phyloP scores from a whole-genome alignment of 1,140 invertebrate genomes.

The Caenorhabditis briggsae region DNA sequence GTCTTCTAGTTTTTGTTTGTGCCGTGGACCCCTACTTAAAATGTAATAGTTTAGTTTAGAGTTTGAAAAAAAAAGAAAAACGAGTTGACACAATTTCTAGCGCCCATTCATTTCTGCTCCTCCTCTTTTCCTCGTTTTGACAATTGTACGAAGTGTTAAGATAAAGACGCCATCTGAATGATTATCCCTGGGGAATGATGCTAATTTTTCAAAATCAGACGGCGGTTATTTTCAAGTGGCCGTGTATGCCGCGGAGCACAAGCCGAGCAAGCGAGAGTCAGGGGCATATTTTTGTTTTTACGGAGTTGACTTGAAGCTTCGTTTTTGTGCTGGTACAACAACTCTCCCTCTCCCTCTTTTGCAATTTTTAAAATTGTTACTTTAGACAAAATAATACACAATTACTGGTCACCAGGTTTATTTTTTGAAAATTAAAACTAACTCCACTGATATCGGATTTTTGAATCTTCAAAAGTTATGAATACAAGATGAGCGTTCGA shows the following conservation, averaged over 20 bases:
- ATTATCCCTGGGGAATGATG: constrained; percentile 53
- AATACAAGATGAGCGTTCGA: no score
- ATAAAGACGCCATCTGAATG: constrained; percentile 55
- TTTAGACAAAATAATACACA: neutral
- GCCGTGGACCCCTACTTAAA: constrained; percentile 38
- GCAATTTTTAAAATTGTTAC: constrained; percentile 16
- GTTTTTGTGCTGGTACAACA: constrained; percentile 43
- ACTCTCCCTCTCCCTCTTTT: neutral
- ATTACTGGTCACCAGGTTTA: no score
- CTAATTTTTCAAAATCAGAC: constrained; percentile 55
- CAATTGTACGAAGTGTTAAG: constrained; percentile 55
- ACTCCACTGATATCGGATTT: no score
- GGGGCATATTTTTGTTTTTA: constrained; percentile 51
- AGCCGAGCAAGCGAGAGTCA: neutral
- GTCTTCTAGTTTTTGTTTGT: constrained; percentile 44
- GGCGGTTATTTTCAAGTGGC: constrained; percentile 55
- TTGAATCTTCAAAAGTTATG: no score
- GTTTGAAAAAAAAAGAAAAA: neutral
- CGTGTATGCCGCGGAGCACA: neutral
- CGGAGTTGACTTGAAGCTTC: constrained; percentile 50
- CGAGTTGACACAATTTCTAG: constrained; percentile 21
- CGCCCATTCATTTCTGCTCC: no score
- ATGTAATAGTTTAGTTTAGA: constrained; percentile 31
- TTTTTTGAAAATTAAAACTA: no score
- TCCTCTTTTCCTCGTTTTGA: neutral